These are phyloP conservation scores for Zhuqinia jingwanae DNA, from an alignment of 2,888 invertebrate species.

Conservation along the genomic window DNA sequence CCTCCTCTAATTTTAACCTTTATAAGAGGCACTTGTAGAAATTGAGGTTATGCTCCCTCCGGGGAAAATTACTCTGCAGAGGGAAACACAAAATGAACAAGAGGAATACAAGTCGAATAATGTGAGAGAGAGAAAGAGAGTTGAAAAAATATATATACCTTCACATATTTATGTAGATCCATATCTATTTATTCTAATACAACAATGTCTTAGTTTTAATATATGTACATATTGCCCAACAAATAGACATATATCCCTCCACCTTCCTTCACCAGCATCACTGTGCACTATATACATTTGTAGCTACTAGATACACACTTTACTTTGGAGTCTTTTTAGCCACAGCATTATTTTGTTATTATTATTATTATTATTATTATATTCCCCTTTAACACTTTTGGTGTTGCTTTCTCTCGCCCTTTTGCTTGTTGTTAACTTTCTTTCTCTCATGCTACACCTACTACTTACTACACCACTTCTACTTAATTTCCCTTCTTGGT, in stretches of 20 bases:
- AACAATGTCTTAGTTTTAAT: too few species aligned
- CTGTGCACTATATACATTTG: too few species aligned
- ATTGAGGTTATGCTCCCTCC: slow-evolving; percentile 47
- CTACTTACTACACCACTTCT: neutral
- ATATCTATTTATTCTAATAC: too few species aligned
- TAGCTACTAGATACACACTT: too few species aligned
- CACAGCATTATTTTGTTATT: too few species aligned
- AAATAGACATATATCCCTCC: too few species aligned
- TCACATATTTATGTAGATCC: too few species aligned
- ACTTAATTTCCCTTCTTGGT: slow-evolving; percentile 36
- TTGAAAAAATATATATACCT: too few species aligned
- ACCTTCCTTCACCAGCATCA: neutral
- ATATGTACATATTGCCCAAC: too few species aligned
- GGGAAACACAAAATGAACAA: neutral
- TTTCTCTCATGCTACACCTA: neutral
- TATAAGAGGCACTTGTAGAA: slow-evolving; percentile 48
- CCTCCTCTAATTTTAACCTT: slow-evolving; percentile 46
- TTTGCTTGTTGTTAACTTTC: slow-evolving; percentile 10
- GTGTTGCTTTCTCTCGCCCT: slow-evolving; percentile 27
- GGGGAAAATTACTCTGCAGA: slow-evolving; percentile 42
- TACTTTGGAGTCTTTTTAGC: neutral
- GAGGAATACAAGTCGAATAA: neutral
- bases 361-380: neutral
- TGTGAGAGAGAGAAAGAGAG: neutral
- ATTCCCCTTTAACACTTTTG: slow-evolving; percentile 11